Percentiles rank a stretch among this genome's conserved stretches.
phyloP scores from a whole-genome alignment of 2,797 vertebrate species.

The Hoplostethus atlanticus region DNA sequence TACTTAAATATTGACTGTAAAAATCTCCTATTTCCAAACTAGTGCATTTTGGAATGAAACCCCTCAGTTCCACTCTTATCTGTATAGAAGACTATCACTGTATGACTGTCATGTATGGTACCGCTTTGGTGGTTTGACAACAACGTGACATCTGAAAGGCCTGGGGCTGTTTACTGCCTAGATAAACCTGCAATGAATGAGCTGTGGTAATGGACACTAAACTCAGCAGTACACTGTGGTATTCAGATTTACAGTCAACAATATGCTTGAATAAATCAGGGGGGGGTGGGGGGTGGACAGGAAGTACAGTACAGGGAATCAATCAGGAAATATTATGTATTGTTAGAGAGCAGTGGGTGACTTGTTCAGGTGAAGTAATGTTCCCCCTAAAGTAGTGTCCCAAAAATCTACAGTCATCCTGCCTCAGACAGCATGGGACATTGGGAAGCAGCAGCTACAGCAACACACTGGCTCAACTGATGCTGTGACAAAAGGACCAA shows the following conservation, averaged over 20 bases:
- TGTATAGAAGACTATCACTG: neutral
- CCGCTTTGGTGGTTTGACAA: neutral
- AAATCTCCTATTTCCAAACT: neutral
- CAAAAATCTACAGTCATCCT: neutral
- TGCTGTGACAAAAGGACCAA: constrained; percentile 8
- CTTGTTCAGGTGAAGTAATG: neutral
- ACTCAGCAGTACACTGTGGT: neutral
- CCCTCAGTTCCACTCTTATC: neutral
- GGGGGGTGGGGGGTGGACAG: too few species aligned
- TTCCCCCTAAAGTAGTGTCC: neutral
- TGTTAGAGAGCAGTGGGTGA: neutral
- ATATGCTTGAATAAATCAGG: neutral
- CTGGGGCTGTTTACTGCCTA: neutral
- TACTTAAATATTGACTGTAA: too few species aligned
- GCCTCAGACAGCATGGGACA: neutral
- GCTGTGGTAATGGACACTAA: neutral
- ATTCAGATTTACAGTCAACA: constrained; percentile 1
- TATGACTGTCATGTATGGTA: neutral
- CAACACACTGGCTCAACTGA: constrained; percentile 19
- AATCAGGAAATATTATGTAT: too few species aligned
- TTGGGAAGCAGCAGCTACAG: neutral
- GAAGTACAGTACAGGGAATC: too few species aligned
- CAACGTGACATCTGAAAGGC: neutral
- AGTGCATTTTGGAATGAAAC: neutral
- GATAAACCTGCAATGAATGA: neutral